Percentiles rank a stretch among this genome's conserved stretches.
phyloP scores from a whole-genome alignment of 2,888 invertebrate species.

The Exocentrus adspersus region DNA sequence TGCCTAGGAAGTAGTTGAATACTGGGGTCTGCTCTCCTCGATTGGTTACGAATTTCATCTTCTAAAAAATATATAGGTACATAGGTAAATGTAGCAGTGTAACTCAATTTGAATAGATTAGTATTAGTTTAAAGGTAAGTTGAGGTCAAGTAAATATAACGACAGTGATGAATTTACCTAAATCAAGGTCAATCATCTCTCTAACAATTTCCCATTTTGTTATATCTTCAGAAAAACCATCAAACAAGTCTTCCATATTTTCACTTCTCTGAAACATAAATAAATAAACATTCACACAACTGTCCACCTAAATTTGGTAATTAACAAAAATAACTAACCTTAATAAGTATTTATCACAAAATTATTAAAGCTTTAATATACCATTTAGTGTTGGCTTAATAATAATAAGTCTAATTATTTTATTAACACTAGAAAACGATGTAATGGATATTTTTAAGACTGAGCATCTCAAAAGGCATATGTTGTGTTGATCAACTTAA shows the following conservation, averaged over 20 bases:
- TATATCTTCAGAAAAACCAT: slow-evolving; percentile 41
- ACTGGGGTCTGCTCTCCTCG: slow-evolving; percentile 34
- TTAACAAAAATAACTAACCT: slow-evolving; percentile 28
- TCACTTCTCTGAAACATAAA: slow-evolving; percentile 20
- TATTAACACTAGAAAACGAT: slow-evolving; percentile 16
- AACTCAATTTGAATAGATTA: neutral
- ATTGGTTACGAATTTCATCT: slow-evolving; percentile 27
- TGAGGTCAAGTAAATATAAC: neutral
- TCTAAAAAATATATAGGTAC: slow-evolving; percentile 28
- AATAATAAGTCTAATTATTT: slow-evolving; percentile 1
- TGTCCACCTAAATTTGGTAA: slow-evolving; percentile 16
- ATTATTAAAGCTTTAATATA: slow-evolving; percentile 33
- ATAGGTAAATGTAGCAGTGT: too few relatives aligned
- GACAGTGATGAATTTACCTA: slow-evolving; percentile 30
- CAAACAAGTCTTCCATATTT: slow-evolving; percentile 42
- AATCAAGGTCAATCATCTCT: slow-evolving; percentile 38
- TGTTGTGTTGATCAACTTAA: slow-evolving; percentile 13
- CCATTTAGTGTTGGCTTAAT: slow-evolving; percentile 12
- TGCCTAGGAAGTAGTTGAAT: slow-evolving; percentile 56
- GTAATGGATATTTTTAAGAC: slow-evolving; percentile 17
- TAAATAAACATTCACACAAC: slow-evolving; percentile 21
- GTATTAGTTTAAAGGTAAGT: neutral
- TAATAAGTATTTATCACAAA: slow-evolving; percentile 33
- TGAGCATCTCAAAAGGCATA: slow-evolving; percentile 30
- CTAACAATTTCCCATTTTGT: slow-evolving; percentile 44